Conservation (phyloP, 2,888 invertebrate genomes). For the Acrobasis repandana region DNA sequence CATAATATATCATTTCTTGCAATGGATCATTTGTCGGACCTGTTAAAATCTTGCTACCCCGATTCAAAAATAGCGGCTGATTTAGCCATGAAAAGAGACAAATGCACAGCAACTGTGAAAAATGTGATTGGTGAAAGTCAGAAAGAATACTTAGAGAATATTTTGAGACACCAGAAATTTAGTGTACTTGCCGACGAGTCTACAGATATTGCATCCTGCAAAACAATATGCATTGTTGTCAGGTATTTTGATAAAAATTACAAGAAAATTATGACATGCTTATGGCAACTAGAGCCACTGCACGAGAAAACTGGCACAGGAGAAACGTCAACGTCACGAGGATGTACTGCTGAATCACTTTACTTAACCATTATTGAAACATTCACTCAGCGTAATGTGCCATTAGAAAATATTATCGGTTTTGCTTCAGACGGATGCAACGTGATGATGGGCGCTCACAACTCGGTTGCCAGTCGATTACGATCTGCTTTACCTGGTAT, state of each 20-base stretch:
- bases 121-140: constrained; percentile 12
- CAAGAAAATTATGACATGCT: constrained; percentile 10
- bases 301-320: constrained; percentile 9
- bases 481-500: constrained; percentile 29
- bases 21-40: constrained; percentile 27
- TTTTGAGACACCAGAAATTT: constrained; percentile 5
- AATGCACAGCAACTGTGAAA: constrained; percentile 5
- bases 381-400: constrained; percentile 17
- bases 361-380: constrained; percentile 18
- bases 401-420: constrained; percentile 38
- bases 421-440: constrained; percentile 32
- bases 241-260: constrained; percentile 8
- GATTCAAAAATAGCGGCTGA: constrained; percentile 22
- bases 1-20: constrained; percentile 26
- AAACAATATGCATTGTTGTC: constrained; percentile 25
- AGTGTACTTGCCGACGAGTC: constrained; percentile 11
- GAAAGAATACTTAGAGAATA: constrained; percentile 6
- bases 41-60: constrained; percentile 23
- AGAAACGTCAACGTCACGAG: too few relatives aligned
- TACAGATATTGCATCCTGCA: constrained; percentile 7
- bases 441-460: constrained; percentile 35
- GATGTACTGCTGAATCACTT: constrained; percentile 15
- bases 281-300: constrained; percentile 8
- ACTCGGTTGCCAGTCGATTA: constrained; percentile 40
- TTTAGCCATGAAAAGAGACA: constrained; percentile 1